Percentiles rank a stretch among this genome's conserved stretches.
These are phyloP conservation scores for Triplophysa tibetana DNA, from an alignment of 2,113 vertebrate genomes.

Conservation along the genomic window DNA sequence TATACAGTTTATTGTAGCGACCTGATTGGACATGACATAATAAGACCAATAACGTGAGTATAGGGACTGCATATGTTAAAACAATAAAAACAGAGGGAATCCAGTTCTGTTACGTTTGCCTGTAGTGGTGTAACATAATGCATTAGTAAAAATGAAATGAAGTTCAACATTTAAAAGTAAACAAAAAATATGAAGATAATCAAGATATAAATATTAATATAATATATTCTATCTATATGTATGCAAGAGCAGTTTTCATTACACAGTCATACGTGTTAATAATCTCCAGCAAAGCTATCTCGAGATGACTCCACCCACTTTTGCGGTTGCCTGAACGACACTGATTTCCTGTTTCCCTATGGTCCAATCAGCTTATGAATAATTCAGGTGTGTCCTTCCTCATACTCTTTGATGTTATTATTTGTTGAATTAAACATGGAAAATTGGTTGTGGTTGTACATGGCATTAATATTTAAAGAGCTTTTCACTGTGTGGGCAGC, in stretches of 20 bases:
- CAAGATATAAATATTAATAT: not conserved
- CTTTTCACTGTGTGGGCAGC: slow-evolving; percentile 49
- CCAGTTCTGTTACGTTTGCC: not conserved
- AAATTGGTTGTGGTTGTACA: slow-evolving; percentile 58
- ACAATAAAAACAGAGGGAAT: too few relatives aligned
- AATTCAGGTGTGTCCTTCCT: slow-evolving; percentile 59
- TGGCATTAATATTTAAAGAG: slow-evolving; percentile 62
- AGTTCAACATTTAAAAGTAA: not conserved
- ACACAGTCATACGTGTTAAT: slow-evolving; percentile 4
- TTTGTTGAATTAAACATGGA: slow-evolving; percentile 69
- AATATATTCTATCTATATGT: not conserved
- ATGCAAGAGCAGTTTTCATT: slow-evolving; percentile 20
- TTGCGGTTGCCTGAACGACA: slow-evolving; percentile 33
- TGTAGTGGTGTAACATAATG: slow-evolving; percentile 22
- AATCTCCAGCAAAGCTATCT: slow-evolving; percentile 15
- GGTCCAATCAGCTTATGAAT: slow-evolving; percentile 59
- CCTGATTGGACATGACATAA: too few relatives aligned
- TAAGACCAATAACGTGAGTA: too few relatives aligned
- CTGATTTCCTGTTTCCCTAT: slow-evolving; percentile 44
- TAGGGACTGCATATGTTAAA: too few relatives aligned
- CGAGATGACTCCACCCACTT: slow-evolving; percentile 25
- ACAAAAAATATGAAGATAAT: not conserved
- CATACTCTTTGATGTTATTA: slow-evolving; percentile 63
- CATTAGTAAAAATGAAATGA: not conserved
- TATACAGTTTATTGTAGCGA: too few relatives aligned